A percentile compares a stretch with the other conserved stretches of the same genome.
phyloP scores from a whole-genome alignment of 2,888 invertebrate species.

The Scaptomyza caliginosa region DNA sequence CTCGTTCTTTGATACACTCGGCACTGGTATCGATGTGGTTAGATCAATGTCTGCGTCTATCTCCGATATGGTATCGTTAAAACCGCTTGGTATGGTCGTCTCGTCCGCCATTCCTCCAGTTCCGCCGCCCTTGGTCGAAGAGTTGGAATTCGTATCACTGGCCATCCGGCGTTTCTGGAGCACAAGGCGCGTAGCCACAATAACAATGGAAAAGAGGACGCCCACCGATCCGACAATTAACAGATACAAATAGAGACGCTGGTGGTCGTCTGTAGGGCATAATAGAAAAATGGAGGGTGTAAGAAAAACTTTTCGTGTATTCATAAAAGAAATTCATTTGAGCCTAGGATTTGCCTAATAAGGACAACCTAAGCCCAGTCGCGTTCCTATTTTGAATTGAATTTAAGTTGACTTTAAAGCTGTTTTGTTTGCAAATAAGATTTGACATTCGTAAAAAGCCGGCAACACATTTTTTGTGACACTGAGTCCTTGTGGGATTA shows the following conservation, averaged over 20 bases:
- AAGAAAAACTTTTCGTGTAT: slow-evolving; percentile 1
- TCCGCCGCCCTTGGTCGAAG: slow-evolving; percentile 85
- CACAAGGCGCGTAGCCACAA: slow-evolving; percentile 89
- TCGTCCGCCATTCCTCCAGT: slow-evolving; percentile 82
- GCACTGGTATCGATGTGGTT: slow-evolving; percentile 86
- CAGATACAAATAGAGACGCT: slow-evolving; percentile 91
- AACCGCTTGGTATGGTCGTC: slow-evolving; percentile 91
- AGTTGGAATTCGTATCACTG: slow-evolving; percentile 82
- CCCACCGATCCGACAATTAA: slow-evolving; percentile 90
- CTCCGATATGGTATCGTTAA: slow-evolving; percentile 93
- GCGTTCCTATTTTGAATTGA: slow-evolving; percentile 29
- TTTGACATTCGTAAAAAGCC: slow-evolving; percentile 45
- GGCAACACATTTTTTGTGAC: slow-evolving; percentile 16
- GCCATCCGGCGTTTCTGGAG: slow-evolving; percentile 88
- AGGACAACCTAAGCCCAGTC: slow-evolving; percentile 1
- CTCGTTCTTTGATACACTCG: slow-evolving; percentile 84
- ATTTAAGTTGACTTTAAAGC: slow-evolving; percentile 40
- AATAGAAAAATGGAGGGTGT: background rate
- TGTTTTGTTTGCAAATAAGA: slow-evolving; percentile 48
- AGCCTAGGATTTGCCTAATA: slow-evolving; percentile 40
- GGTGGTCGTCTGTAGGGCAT: slow-evolving; percentile 80
- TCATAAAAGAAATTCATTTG: slow-evolving; percentile 19
- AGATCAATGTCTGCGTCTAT: slow-evolving; percentile 90
- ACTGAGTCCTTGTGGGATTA: slow-evolving; percentile 31
- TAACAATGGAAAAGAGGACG: slow-evolving; percentile 88